phyloP scores from a whole-genome alignment of 1,140 invertebrate genomes.

The Bombus superbus region DNA sequence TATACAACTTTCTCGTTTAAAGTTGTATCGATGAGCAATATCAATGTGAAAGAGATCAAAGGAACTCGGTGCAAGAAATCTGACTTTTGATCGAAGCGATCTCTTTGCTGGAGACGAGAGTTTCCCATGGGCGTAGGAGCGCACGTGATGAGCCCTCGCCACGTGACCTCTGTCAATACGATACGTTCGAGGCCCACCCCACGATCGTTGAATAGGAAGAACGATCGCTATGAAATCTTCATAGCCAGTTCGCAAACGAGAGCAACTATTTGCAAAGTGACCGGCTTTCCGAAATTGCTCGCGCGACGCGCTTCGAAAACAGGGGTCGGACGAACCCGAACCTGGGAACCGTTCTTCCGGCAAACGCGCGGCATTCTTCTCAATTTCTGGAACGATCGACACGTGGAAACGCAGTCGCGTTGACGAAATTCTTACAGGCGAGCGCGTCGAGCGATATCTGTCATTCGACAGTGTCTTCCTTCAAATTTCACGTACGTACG shows the following conservation, averaged over 20 bases:
- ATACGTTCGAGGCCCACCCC: conserved; percentile 50
- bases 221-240: conserved; percentile 51
- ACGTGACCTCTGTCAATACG: conserved; percentile 76
- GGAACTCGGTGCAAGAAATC: background rate
- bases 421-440: background rate
- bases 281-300: conserved; percentile 63
- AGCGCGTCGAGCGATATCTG: too few species aligned
- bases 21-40: background rate
- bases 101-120: background rate
- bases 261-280: conserved; percentile 67
- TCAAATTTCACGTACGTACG: too few species aligned
- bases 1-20: background rate
- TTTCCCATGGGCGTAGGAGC: conserved; percentile 61
- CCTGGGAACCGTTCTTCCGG: conserved; percentile 55
- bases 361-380: conserved; percentile 1
- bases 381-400: conserved; percentile 12
- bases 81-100: background rate
- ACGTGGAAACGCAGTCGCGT: background rate
- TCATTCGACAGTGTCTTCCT: too few species aligned
- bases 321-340: conserved; percentile 25
- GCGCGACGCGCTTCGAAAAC: conserved; percentile 52
- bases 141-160: conserved; percentile 45
- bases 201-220: conserved; percentile 43
- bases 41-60: background rate
- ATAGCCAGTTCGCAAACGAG: conserved; percentile 44